A percentile compares a stretch with the other conserved stretches of the same genome.
phyloP scores from a whole-genome alignment of 2,888 invertebrate genomes.

The Drosophila subsilvestris region DNA sequence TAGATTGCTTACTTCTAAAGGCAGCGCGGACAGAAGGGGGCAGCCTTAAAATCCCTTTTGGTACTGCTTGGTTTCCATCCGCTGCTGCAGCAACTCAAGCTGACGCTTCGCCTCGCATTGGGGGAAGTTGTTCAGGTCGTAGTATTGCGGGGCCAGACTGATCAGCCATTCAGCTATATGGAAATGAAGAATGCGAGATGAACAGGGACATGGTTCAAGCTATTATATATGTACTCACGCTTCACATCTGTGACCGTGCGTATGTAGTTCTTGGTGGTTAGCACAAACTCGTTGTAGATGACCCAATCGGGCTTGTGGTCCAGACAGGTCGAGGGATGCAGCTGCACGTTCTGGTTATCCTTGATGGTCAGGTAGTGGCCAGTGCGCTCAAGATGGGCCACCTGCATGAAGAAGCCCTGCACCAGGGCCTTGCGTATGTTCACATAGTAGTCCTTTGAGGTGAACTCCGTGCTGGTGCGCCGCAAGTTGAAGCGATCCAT shows the following conservation, averaged over 20 bases:
- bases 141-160: slow-evolving; percentile 98
- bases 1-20: slow-evolving; percentile 9
- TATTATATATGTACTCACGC: slow-evolving; percentile 87
- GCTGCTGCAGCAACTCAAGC: slow-evolving; percentile 93
- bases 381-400: slow-evolving; percentile 98
- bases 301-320: slow-evolving; percentile 99
- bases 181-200: not conserved
- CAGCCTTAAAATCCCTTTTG: slow-evolving; percentile 92
- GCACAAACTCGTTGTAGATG: slow-evolving; percentile 99
- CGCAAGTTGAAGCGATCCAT: slow-evolving; percentile 99
- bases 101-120: slow-evolving; percentile 98
- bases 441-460: slow-evolving; percentile 98
- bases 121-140: slow-evolving; percentile 98
- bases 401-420: slow-evolving; percentile 99
- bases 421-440: slow-evolving; percentile 99
- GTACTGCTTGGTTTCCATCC: slow-evolving; percentile 93
- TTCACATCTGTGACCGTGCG: slow-evolving; percentile 99
- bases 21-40: not conserved
- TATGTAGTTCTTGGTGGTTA: slow-evolving; percentile 99
- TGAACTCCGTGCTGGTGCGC: slow-evolving; percentile 98
- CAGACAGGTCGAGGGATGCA: slow-evolving; percentile 99
- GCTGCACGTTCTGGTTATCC: slow-evolving; percentile 99
- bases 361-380: slow-evolving; percentile 99
- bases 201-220: not conserved
- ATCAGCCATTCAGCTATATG: slow-evolving; percentile 95